Evolutionary conservation across 2,888 invertebrate genomes (phyloP), one percentile per base, ranked within the genome.

Genomic region (Pinctada fucata): DNA sequence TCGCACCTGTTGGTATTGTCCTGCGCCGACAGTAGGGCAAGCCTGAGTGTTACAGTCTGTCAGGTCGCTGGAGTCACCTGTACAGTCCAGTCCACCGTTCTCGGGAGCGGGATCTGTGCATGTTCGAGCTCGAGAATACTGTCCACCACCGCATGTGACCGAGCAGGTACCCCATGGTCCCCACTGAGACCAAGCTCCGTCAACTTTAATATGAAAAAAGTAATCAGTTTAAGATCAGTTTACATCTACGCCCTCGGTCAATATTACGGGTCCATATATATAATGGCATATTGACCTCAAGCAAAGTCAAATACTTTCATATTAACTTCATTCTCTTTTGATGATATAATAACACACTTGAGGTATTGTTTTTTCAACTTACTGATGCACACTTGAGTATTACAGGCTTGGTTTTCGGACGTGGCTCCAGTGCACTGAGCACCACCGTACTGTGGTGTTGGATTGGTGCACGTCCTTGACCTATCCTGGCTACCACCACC

Each of bases 401-500:
- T 77, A 66, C 77, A 77, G 65, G 1, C n/a, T 31, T 63, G 58
- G 13, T 10, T 8, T 10, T 63, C 48, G 6, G 70, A n/a, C 3
- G 45, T 10, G 10, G 76, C 49, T 2, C 76, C 76, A 2, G 63
- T 5, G 64, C 76, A 76, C 4, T 63, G 10, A 2, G 16, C 50
- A 45, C 76, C 76, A 51, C 76, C 76, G 45, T 76, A 31, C 16
- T 65, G 69, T 3, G 76, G 75, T 10, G 73, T 50, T n/a, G 84
- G 84, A 51, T 79, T 80, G 0, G 63, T 65, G 70, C 87, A 87
- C 6, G 16, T 50, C n/a, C 83, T 65, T 48, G 47, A 70, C 3
- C 88, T 69, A 51, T 75, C 65, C 67, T 71, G 76, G 13, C 71
- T 80, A n/a, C 88, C 88, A 6, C 85, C 84, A 2, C 86, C 88